phyloP scores from a whole-genome alignment of 2,797 vertebrate genomes.

The Platyrinchus mystaceus region DNA sequence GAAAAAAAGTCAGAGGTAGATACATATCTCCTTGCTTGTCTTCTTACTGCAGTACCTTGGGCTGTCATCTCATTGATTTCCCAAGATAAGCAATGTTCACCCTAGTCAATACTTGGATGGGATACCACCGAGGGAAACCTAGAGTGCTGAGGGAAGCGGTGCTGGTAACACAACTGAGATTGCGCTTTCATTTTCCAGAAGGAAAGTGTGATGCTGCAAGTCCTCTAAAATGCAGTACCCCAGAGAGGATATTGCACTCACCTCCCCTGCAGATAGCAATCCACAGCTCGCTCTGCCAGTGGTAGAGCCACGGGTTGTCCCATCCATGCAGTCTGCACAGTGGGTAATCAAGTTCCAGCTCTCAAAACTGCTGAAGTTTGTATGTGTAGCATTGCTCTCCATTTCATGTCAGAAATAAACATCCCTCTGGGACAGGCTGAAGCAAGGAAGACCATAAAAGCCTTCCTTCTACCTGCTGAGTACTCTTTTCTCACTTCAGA shows the following conservation, averaged over 20 bases:
- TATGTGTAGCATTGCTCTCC: not conserved
- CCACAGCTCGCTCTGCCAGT: not conserved
- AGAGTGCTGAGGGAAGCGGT: not conserved
- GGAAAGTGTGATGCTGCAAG: not conserved
- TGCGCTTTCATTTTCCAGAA: not conserved
- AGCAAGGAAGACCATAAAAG: not conserved
- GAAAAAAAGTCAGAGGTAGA: conserved; percentile 52
- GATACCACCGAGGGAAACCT: not conserved
- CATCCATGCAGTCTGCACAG: not conserved
- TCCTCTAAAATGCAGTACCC: not conserved
- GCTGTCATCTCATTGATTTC: conserved; percentile 52
- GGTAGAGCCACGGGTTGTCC: not conserved
- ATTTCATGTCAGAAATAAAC: not conserved
- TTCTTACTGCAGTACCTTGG: conserved; percentile 16
- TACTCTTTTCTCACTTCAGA: not conserved
- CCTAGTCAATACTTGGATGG: not conserved
- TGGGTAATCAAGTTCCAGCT: not conserved
- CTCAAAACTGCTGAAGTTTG: not conserved
- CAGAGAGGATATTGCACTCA: not conserved
- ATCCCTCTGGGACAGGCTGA: not conserved
- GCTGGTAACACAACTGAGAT: not conserved
- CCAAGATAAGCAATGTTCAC: not conserved
- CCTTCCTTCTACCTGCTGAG: not conserved
- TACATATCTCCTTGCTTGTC: conserved; percentile 45
- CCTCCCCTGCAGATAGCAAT: not conserved